These are phyloP conservation scores for Hylomyscus alleni DNA, from an alignment of 2,797 vertebrate species.

Conservation along the genomic window DNA sequence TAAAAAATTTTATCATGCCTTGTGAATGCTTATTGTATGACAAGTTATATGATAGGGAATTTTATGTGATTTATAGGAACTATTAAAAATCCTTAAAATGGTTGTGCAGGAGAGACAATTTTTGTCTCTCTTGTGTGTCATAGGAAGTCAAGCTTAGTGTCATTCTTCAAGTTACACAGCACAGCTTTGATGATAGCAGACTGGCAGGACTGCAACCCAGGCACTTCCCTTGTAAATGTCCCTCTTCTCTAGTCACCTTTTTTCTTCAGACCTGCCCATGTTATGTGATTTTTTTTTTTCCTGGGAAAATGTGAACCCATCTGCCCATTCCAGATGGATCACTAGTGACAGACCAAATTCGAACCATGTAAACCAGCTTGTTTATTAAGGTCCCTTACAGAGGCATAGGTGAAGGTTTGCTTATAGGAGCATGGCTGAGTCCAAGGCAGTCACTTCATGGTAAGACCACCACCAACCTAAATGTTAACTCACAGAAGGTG, in stretches of 20 bases:
- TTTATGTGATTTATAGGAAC: slow-evolving; percentile 31
- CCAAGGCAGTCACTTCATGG: not conserved
- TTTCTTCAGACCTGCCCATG: not conserved
- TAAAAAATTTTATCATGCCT: slow-evolving; percentile 11
- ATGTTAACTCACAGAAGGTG: not conserved
- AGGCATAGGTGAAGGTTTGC: not conserved
- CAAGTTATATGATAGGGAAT: not conserved
- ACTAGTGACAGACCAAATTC: not conserved
- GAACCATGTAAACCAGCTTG: not conserved
- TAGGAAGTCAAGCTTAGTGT: slow-evolving; percentile 30
- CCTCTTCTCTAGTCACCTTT: not conserved
- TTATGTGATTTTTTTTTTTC: not conserved
- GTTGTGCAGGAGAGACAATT: not conserved
- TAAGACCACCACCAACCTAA: not conserved
- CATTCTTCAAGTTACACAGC: not conserved
- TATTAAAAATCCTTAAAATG: slow-evolving; percentile 24
- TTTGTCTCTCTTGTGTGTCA: not conserved
- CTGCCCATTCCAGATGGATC: not conserved
- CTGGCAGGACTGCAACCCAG: not conserved
- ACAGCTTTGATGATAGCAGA: not conserved
- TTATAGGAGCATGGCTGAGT: not conserved
- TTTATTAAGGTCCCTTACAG: not conserved
- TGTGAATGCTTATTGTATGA: slow-evolving; percentile 10
- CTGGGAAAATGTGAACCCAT: not conserved
- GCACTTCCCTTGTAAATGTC: rapidly evolving